Conservation (phyloP, 2,113 vertebrate genomes). For the Cygnus buccinator region DNA sequence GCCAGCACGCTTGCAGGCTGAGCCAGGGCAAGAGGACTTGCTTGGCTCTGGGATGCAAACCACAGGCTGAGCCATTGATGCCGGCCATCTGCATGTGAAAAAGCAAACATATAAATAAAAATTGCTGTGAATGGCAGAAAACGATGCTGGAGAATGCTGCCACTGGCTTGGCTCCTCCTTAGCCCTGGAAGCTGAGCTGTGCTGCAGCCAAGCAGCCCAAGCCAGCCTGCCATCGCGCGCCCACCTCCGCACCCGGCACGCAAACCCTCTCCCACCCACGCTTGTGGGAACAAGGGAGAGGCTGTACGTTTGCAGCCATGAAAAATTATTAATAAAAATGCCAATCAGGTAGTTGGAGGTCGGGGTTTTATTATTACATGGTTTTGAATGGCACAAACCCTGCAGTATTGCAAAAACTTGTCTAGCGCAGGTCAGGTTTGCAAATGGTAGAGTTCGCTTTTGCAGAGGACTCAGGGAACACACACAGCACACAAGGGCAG, state of each 20-base stretch:
- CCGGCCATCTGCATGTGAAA: not conserved
- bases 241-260: not conserved
- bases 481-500: not conserved
- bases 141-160: not conserved
- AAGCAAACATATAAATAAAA: constrained; percentile 11
- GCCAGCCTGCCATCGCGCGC: not conserved
- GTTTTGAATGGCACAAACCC: not conserved
- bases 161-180: constrained; percentile 37
- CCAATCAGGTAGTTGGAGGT: not conserved
- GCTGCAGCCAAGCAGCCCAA: not conserved
- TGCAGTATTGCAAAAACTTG: not conserved
- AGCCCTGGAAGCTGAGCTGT: constrained; percentile 8
- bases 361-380: not conserved
- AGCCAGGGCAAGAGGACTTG: not conserved
- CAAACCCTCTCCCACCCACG: constrained; percentile 31
- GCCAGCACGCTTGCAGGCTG: not conserved
- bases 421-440: accelerated
- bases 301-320: not conserved
- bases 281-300: constrained; percentile 11
- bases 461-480: accelerated
- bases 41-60: constrained; percentile 28
- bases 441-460: not conserved
- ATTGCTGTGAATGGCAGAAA: constrained; percentile 1
- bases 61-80: not conserved
- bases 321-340: not conserved